Evolutionary conservation across 2,113 vertebrate genomes (phyloP).

Genomic region (Chloroceryle aenea): DNA sequence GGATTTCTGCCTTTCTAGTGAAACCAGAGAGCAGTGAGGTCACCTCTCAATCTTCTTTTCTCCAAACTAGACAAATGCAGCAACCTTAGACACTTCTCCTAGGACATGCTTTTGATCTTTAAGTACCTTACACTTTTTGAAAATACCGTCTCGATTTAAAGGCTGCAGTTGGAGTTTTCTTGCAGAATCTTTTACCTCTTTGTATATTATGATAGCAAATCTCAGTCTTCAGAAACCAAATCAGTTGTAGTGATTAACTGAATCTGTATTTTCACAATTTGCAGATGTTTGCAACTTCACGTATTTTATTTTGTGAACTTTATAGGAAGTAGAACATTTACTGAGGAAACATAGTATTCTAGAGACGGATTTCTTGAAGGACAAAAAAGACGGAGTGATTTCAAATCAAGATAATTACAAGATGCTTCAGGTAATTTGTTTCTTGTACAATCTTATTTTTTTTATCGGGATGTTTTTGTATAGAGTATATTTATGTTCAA

Average conservation of each 20-base stretch:
- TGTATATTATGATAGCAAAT: neutral
- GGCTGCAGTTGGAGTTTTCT: neutral
- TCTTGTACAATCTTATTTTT: neutral
- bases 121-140: neutral
- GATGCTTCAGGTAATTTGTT: conserved; percentile 75
- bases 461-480: neutral
- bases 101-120: neutral
- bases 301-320: neutral
- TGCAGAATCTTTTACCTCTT: neutral
- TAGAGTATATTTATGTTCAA: neutral
- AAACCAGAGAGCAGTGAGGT: neutral
- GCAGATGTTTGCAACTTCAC: neutral
- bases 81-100: neutral
- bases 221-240: neutral
- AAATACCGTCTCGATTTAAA: neutral
- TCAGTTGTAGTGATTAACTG: neutral
- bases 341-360: conserved; percentile 75
- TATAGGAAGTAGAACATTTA: conserved; percentile 75
- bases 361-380: conserved; percentile 75
- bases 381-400: conserved; percentile 67
- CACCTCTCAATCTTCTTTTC: neutral
- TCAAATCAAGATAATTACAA: conserved; percentile 74
- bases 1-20: too few relatives aligned
- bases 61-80: neutral
- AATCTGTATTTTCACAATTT: neutral